Percentiles rank a stretch among this genome's conserved stretches.
Conservation (phyloP, 2,888 invertebrate species). For the Automeris io region DNA sequence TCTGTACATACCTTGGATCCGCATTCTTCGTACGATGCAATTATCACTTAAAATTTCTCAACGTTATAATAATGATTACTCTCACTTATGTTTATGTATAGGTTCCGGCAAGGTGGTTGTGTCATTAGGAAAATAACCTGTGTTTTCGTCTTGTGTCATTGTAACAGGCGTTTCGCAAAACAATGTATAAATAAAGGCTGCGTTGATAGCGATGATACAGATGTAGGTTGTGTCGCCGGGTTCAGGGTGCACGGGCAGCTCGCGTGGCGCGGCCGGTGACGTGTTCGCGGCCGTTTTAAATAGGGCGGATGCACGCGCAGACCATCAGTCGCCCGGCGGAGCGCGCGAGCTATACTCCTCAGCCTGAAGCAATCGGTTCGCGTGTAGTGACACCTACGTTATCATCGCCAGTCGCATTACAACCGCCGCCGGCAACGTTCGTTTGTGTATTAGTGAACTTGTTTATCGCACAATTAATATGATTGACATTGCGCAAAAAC, state of each 20-base stretch:
- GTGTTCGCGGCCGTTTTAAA: slow-evolving; percentile 69
- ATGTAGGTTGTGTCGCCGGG: slow-evolving; percentile 51
- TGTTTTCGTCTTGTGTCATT: not conserved
- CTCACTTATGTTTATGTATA: not conserved
- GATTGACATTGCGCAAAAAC: slow-evolving; percentile 64
- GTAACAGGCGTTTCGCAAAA: slow-evolving; percentile 10
- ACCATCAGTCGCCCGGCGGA: slow-evolving; percentile 79
- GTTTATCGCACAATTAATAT: slow-evolving; percentile 44
- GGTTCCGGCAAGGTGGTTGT: not conserved
- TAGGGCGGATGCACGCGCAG: slow-evolving; percentile 73
- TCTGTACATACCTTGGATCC: slow-evolving; percentile 20
- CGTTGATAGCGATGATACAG: slow-evolving; percentile 39
- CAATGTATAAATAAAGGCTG: slow-evolving; percentile 41
- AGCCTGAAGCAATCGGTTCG: slow-evolving; percentile 13
- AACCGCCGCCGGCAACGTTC: slow-evolving; percentile 39
- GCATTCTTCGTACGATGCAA: slow-evolving; percentile 25
- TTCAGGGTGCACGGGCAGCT: slow-evolving; percentile 61
- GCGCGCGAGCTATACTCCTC: slow-evolving; percentile 44
- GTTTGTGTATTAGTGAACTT: slow-evolving; percentile 37
- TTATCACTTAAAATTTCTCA: slow-evolving; percentile 17
- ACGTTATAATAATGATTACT: slow-evolving; percentile 12
- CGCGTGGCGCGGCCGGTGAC: slow-evolving; percentile 72
- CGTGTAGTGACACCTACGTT: slow-evolving; percentile 18
- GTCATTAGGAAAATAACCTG: not conserved
- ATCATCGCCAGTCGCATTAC: slow-evolving; percentile 38